Evolutionary conservation across 2,888 invertebrate species (phyloP).

Genomic region (Conistra vaccinii): DNA sequence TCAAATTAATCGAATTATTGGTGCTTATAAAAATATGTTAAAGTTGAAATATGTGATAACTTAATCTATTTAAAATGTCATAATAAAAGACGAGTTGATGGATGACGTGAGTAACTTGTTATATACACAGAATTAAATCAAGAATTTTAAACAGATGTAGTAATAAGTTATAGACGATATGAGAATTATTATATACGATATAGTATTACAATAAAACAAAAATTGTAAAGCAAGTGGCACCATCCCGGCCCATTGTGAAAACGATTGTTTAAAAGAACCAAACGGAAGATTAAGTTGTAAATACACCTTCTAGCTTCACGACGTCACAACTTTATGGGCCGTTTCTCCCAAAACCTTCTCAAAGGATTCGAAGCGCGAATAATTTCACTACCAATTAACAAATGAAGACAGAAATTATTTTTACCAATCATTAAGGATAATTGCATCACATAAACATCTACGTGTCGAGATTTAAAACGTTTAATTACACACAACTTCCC

Average conservation of each 20-base stretch:
- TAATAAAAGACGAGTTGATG: conserved; percentile 38
- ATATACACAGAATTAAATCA: background rate
- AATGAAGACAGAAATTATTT: conserved; percentile 38
- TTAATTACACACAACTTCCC: conserved; percentile 67
- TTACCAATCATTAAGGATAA: conserved; percentile 56
- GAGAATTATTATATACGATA: background rate
- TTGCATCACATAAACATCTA: conserved; percentile 56
- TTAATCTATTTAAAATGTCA: conserved; percentile 45
- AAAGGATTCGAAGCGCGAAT: conserved; percentile 30
- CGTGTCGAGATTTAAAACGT: conserved; percentile 57
- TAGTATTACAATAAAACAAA: background rate
- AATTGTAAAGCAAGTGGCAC: background rate
- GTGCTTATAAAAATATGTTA: conserved; percentile 4
- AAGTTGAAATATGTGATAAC: conserved; percentile 30
- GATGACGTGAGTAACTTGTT: conserved; percentile 12
- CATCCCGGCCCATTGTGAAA: background rate
- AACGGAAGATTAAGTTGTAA: conserved; percentile 36
- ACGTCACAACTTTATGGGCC: conserved; percentile 26
- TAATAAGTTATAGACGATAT: background rate
- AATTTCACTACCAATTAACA: conserved; percentile 2
- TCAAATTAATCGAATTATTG: conserved; percentile 15
- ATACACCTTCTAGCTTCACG: conserved; percentile 25
- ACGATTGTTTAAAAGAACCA: conserved; percentile 1
- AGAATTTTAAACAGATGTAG: background rate
- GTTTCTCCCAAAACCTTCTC: conserved; percentile 16